A percentile compares a stretch with the other conserved stretches of the same genome.
Conservation (phyloP, 2,888 invertebrate species). For the Rhynchonema sp. region DNA sequence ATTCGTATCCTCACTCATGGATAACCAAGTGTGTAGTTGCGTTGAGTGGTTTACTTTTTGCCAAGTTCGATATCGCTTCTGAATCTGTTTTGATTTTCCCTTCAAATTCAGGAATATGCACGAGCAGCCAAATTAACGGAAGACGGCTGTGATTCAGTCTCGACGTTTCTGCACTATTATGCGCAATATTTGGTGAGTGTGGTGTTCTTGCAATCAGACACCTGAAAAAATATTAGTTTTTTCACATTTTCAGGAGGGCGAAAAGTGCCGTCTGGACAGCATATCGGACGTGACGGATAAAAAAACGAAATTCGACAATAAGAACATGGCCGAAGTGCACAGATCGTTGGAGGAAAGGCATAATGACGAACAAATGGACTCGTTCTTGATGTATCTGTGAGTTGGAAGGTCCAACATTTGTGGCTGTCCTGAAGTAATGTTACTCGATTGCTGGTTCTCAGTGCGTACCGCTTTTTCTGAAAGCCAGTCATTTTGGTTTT, state of each 20-base stretch:
- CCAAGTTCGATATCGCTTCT: too few species aligned
- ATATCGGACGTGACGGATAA: constrained; percentile 44
- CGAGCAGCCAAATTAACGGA: constrained; percentile 45
- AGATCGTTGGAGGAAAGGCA: not conserved
- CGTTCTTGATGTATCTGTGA: not conserved
- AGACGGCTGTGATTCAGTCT: constrained; percentile 38
- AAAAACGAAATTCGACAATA: constrained; percentile 4
- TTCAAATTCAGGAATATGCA: constrained; percentile 14
- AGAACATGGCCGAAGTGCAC: not conserved
- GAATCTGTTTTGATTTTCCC: too few species aligned
- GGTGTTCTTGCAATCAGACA: not conserved
- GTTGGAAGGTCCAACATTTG: too few species aligned
- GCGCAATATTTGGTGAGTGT: constrained; percentile 46
- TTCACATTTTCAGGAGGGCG: constrained; percentile 42
- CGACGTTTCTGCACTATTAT: constrained; percentile 63
- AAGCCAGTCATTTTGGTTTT: too few species aligned
- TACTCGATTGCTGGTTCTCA: too few species aligned
- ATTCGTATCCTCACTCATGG: too few species aligned
- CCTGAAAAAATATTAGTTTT: too few species aligned
- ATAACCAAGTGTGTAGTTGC: too few species aligned
- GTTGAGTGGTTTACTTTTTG: too few species aligned
- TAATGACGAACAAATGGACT: not conserved
- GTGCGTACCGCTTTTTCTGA: too few species aligned
- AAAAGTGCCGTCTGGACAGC: constrained; percentile 69
- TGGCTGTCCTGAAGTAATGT: too few species aligned